phyloP scores from a whole-genome alignment of 2,797 vertebrate species.

The Scolopax bukidnonensis region DNA sequence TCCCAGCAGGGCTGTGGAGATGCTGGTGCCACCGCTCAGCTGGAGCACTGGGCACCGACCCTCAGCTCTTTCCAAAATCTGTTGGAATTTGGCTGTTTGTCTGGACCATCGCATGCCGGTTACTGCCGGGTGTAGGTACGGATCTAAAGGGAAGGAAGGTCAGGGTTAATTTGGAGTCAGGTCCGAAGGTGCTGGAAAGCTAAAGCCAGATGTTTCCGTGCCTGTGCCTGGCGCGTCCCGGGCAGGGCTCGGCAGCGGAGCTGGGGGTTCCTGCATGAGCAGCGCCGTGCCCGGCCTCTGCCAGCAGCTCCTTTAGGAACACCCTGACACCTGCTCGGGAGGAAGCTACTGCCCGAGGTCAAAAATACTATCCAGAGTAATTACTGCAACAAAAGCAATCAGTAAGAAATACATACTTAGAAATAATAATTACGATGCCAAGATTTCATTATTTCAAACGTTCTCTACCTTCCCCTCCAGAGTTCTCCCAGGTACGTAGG shows the following conservation, averaged over 20 bases:
- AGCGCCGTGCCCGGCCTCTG: too few species aligned
- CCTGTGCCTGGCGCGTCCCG: accelerated
- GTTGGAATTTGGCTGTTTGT: too few species aligned
- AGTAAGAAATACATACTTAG: background rate
- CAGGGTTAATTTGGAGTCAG: background rate
- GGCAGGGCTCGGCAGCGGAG: background rate
- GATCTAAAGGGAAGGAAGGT: background rate
- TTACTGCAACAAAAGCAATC: background rate
- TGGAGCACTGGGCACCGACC: accelerated
- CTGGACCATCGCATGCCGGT: background rate
- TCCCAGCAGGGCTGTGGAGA: background rate
- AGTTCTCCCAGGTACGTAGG: background rate
- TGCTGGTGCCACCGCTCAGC: accelerated
- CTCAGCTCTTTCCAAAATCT: accelerated
- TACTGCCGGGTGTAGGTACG: background rate
- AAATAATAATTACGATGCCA: background rate
- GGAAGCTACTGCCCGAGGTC: background rate
- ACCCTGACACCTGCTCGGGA: background rate
- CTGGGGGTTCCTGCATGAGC: background rate
- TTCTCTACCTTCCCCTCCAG: background rate
- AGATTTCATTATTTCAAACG: background rate
- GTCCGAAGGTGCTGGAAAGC: background rate
- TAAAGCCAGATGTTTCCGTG: background rate
- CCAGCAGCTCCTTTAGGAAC: background rate
- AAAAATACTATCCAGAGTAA: background rate